phyloP scores from a whole-genome alignment of 1,140 invertebrate genomes.

The Orchestia grillus region DNA sequence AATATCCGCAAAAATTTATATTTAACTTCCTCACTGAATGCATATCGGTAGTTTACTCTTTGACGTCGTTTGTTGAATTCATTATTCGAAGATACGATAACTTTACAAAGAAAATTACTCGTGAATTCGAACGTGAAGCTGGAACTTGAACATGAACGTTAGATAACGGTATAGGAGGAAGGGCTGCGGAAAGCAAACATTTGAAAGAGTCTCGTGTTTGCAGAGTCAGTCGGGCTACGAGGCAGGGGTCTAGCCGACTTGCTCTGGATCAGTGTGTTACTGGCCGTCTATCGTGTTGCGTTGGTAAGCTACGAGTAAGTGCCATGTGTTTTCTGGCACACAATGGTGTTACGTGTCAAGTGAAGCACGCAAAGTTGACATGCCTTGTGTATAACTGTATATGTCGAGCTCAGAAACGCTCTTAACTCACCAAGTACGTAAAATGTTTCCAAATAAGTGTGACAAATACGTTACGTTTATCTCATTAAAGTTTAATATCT shows the following conservation, averaged over 20 bases:
- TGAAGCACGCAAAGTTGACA: neutral
- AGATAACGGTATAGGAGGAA: neutral
- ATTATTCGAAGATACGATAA: no score
- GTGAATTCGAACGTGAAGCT: neutral
- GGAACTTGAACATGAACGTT: neutral
- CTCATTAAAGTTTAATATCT: neutral
- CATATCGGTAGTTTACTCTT: no score
- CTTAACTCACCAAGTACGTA: neutral
- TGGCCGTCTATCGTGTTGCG: neutral
- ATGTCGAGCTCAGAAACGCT: no score
- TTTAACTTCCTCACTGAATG: no score
- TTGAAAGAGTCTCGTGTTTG: neutral
- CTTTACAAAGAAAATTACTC: no score
- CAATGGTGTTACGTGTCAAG: neutral
- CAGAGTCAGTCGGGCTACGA: neutral
- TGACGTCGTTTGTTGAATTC: no score
- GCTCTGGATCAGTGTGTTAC: neutral
- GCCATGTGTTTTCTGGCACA: neutral
- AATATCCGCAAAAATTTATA: no score
- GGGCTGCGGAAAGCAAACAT: neutral
- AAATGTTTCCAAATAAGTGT: neutral
- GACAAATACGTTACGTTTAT: neutral
- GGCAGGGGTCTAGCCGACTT: neutral
- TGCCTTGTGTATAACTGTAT: neutral
- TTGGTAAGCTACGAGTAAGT: neutral